phyloP scores from a whole-genome alignment of 2,888 invertebrate genomes.

The Glaucopsyche alexis region DNA sequence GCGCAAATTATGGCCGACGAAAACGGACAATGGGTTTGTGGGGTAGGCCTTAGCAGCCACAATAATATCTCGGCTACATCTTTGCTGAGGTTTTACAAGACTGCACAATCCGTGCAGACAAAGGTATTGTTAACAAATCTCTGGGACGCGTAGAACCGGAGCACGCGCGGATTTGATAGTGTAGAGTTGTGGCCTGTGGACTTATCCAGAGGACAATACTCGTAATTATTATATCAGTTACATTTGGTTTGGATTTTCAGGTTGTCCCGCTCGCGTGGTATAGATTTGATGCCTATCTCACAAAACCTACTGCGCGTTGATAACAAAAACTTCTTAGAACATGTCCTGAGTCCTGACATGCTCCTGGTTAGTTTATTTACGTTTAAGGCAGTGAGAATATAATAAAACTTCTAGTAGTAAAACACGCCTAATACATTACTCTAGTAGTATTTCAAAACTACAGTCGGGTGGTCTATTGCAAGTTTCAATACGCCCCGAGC shows the following conservation, averaged over 20 bases:
- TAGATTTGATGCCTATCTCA: too few species aligned
- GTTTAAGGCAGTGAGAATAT: neutral
- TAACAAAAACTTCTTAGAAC: too few species aligned
- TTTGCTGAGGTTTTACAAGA: slow-evolving; percentile 17
- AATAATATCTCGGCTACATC: slow-evolving; percentile 23
- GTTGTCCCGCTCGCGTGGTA: too few species aligned
- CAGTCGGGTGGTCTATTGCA: slow-evolving; percentile 70
- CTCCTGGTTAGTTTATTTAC: too few species aligned
- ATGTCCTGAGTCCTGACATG: too few species aligned
- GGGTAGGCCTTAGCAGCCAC: slow-evolving; percentile 20
- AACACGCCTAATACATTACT: neutral
- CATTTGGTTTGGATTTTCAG: too few species aligned
- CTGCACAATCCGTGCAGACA: slow-evolving; percentile 12
- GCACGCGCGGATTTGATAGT: slow-evolving; percentile 20
- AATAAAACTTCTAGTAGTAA: neutral
- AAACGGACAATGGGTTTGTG: slow-evolving; percentile 35
- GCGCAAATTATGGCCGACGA: slow-evolving; percentile 45
- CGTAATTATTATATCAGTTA: too few species aligned
- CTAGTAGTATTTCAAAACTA: slow-evolving; percentile 46
- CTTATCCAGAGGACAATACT: neutral
- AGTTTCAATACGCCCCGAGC: slow-evolving; percentile 67
- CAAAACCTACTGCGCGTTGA: too few species aligned
- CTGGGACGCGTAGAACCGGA: slow-evolving; percentile 32
- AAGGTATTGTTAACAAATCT: slow-evolving; percentile 34
- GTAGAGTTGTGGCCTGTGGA: slow-evolving; percentile 28